Base-by-base conservation (phyloP, 2,888 invertebrate genomes). In the Coelopa pilipes region DNA sequence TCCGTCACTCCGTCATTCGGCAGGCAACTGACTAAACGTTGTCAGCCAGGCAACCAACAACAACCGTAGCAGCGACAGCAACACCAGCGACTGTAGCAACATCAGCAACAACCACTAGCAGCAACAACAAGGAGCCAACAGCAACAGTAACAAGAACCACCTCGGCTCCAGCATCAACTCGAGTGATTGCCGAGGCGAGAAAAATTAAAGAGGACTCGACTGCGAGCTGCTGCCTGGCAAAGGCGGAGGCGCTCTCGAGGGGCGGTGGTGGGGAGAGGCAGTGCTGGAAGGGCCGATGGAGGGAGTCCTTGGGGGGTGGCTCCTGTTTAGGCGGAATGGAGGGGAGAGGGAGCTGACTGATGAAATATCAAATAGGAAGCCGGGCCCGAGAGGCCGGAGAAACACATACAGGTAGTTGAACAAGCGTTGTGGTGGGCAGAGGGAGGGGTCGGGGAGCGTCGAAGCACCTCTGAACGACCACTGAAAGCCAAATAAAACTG, bases 21-120 rank as follows among this genome's bases (percentile, higher is more conserved):
- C 69, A 21, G 50, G 34, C 67, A 70, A 60, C 70, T 70, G 67
- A 70, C 74, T 74, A 70, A 74, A 70, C 70, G 66, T 45, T 74
- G 66, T 70, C 66, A 60, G 46, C 49, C n/a, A n/a, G 57, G 50
- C 34, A 7, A 34, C 34, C 4, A 34, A 34, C 34, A 34, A 34
- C 34, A 34, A 34, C 34, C 7, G 7, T 34, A 34, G 7, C 34
- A 4, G 34, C 7, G 7, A 34, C 34, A 65, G 50, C 34, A 7
- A 34, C 34, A 34, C 2, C 34, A 34, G 7, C 34, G 7, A 34
- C 4, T 34, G 7, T 34, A 34, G 4, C 7, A 34, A 34, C 34
- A 34, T 2, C 4, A 34, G 7, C 34, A 34, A 34, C 34, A 34
- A 34, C 34, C 7, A 34, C 34, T 34, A 34, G 7, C 34, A 4